Percentiles rank a stretch among this genome's conserved stretches.
Conservation (phyloP, 2,113 vertebrate species). For the Jacana jacana region DNA sequence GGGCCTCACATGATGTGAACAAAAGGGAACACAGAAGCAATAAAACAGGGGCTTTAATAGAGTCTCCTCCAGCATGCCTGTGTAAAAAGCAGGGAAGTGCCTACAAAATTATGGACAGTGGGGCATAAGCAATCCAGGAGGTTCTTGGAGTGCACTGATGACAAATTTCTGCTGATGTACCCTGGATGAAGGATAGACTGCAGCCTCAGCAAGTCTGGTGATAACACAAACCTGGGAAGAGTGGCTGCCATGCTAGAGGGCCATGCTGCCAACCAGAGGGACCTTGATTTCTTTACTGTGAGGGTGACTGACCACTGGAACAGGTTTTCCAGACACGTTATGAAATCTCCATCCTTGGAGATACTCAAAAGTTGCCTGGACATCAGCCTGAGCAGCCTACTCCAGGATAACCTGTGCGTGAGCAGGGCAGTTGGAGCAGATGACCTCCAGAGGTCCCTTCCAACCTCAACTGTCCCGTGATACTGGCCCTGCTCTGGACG, state of each 20-base stretch:
- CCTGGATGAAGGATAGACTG: not conserved
- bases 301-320: not conserved
- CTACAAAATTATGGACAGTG: not conserved
- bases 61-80: accelerated
- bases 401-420: not conserved
- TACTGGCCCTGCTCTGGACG: not conserved
- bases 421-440: not conserved
- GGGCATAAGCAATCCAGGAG: not conserved
- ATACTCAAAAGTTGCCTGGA: not conserved
- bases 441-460: not conserved
- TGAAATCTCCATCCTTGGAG: not conserved
- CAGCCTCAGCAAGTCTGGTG: not conserved
- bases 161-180: not conserved
- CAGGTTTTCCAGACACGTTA: not conserved
- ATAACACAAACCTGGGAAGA: not conserved
- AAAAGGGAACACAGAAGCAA: not conserved
- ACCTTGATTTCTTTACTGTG: not conserved
- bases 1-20: not conserved
- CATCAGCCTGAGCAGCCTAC: not conserved
- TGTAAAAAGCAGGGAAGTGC: not conserved
- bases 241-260: not conserved
- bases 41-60: not conserved
- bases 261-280: not conserved
- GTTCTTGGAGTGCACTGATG: not conserved
- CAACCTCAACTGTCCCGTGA: not conserved